Percentiles rank a stretch among this genome's conserved stretches.
Conservation (phyloP, 37 sponge, comb jelly and placozoan genomes). For the Mnemiopsis leidyi region DNA sequence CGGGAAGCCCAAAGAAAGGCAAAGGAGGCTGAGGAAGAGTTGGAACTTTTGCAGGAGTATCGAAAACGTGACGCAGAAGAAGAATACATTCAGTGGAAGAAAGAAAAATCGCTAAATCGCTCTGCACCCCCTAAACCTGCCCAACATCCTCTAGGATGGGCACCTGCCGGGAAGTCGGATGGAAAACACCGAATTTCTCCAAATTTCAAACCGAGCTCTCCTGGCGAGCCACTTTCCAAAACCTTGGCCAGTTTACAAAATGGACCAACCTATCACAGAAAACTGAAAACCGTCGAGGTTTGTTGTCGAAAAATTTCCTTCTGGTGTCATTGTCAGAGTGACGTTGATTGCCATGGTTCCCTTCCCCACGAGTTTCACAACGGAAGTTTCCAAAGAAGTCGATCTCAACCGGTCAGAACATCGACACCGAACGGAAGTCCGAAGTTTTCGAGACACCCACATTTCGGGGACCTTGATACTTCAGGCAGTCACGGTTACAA, state of each 20-base stretch:
- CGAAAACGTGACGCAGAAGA: conserved; percentile 49
- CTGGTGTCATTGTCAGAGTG: conserved; percentile 31
- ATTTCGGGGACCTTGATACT: not conserved
- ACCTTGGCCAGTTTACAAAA: conserved; percentile 5
- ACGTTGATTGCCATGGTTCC: not conserved
- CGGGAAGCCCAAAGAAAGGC: not conserved
- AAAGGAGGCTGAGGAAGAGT: conserved; percentile 34
- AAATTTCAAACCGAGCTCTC: not conserved
- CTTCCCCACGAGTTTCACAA: not conserved
- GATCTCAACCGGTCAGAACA: not conserved
- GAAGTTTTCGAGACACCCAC: not conserved
- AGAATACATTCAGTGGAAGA: conserved; percentile 25
- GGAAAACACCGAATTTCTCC: not conserved
- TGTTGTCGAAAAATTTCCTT: conserved; percentile 50
- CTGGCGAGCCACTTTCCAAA: not conserved
- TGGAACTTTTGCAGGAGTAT: conserved; percentile 24
- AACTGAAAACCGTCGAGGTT: conserved; percentile 58
- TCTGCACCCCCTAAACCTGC: not conserved
- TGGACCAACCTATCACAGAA: not conserved
- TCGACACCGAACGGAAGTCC: not conserved
- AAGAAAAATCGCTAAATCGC: not conserved
- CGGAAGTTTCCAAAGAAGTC: not conserved
- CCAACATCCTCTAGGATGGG: conserved; percentile 21
- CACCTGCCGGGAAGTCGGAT: conserved; percentile 49
- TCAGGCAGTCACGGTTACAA: not conserved